Conservation (phyloP, 2,888 invertebrate species). For the Prenolepis imparis region DNA sequence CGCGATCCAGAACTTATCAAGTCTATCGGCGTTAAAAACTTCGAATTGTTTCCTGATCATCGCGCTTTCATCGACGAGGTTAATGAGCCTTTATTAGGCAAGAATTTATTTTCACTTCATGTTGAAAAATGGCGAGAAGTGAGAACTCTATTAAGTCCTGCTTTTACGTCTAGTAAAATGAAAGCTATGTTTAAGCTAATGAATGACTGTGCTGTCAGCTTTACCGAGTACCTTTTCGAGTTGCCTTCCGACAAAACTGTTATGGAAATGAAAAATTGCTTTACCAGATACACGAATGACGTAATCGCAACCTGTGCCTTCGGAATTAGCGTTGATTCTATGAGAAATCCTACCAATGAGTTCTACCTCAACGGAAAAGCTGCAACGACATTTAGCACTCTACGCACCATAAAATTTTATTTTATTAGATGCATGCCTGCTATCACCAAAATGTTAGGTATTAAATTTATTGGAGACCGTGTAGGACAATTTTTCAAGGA, state of each 20-base stretch:
- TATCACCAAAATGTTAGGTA: conserved; percentile 54
- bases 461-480: conserved; percentile 59
- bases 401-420: conserved; percentile 64
- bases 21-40: conserved; percentile 66
- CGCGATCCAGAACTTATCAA: conserved; percentile 77
- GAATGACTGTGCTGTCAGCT: conserved; percentile 79
- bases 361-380: conserved; percentile 77
- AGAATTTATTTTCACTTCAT: conserved; percentile 69
- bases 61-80: conserved; percentile 54
- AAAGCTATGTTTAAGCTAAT: conserved; percentile 87
- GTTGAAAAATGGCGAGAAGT: conserved; percentile 87
- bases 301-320: conserved; percentile 81
- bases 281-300: conserved; percentile 77
- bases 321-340: conserved; percentile 78
- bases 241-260: conserved; percentile 49
- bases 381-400: conserved; percentile 61
- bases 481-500: conserved; percentile 66
- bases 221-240: conserved; percentile 75
- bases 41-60: conserved; percentile 73
- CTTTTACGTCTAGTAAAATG: conserved; percentile 88
- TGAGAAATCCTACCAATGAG: conserved; percentile 79
- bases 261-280: conserved; percentile 80
- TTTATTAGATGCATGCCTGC: conserved; percentile 59
- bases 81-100: conserved; percentile 71
- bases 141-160: conserved; percentile 87